Base-by-base conservation (phyloP, 2,797 vertebrate species). In the Thalassophryne amazonica region DNA sequence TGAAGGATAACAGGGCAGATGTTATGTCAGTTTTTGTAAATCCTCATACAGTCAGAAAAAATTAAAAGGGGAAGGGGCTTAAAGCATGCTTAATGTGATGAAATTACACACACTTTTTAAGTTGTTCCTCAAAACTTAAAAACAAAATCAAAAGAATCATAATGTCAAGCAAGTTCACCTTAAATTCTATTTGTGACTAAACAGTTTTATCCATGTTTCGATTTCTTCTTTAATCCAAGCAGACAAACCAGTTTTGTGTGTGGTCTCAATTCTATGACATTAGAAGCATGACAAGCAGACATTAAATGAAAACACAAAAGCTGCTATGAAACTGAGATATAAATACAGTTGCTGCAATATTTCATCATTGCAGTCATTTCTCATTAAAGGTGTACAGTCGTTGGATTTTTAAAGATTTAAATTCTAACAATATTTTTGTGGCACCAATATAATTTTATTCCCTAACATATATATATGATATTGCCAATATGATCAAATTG, bases 41-140 rank as follows among this genome's bases (percentile, higher is more conserved):
- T 43, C 28, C 54, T 13, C 9, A 24, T 4, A 6, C 3, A 18
- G 35, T 43, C 25, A 37, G 25, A n/a, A 35, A 28, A 23, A 3
- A 38, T 40, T 6, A 39, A 35, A 53, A 31, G 7, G 4, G 15
- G 33, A 62, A 31, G 7, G 4, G 15, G 33, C 62, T 49, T 25
- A 45, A 29, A 38, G 14, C 16, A 32, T 18, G 0, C 3, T 33
- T 10, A 5, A 1, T 16, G 16, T 5, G 13, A 18, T 1, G 14
- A 18, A 33, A 31, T 33, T 16, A 28, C 9, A 4, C 2, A 20
- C 1, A 2, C 39, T 30, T 19, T 21, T 29, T 8, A 25, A 12
- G 40, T 52, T 57, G 18, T 10, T 37, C n/a, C 2, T 34, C 0
- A 18, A 22, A 39, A 2, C 2, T 1, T 10, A 1, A 11, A 40